Base-by-base conservation (phyloP, 2,113 vertebrate species). In the Zingel zingel region DNA sequence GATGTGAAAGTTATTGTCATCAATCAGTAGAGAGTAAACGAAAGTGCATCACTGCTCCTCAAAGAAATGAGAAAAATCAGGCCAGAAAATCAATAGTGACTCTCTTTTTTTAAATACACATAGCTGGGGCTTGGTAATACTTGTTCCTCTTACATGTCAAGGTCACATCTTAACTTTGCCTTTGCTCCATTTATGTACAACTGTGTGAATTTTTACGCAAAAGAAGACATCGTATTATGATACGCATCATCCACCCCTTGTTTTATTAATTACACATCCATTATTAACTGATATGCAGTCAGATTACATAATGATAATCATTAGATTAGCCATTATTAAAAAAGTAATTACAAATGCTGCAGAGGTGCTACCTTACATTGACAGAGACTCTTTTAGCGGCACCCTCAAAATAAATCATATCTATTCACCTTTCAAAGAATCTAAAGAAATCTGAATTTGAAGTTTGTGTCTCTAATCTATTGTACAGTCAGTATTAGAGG, bases 1-100 rank as follows among this genome's bases (percentile, higher is more conserved):
- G 75, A 83, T 80, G 68, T 77, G 57, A 78, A 88, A 82, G 72
- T 78, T 90, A 81, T 89, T 84, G 77, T 81, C 76, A 87, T 88
- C 78, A 84, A 85, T 89, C 88, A 89, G 86, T 82, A 70, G 50
- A 76, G 74, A 88, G 84, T 84, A 86, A 85, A 88, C 80, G 69
- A 69, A 83, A 87, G 84, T 69, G 71, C 81, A 84, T 69, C 59
- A 63, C 43, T 54, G 72, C 76, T 79, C 48, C 59, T 54, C 74
- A 74, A 62, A 85, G 65, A 85, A 86, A 90, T 83, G 75, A 88
- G 78, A 82, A 74, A 70, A 81, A 36, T 13, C 74, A 64, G 19
- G 50, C 72, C 63, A 53, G 68, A 23, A 72, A 86, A 86, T 70
- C 74, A 85, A 74, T 81, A 53, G 2, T 48, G 21, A 25, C 6